Evolutionary conservation across 2,888 invertebrate species (phyloP).

Genomic region (Platypus cylindrus): DNA sequence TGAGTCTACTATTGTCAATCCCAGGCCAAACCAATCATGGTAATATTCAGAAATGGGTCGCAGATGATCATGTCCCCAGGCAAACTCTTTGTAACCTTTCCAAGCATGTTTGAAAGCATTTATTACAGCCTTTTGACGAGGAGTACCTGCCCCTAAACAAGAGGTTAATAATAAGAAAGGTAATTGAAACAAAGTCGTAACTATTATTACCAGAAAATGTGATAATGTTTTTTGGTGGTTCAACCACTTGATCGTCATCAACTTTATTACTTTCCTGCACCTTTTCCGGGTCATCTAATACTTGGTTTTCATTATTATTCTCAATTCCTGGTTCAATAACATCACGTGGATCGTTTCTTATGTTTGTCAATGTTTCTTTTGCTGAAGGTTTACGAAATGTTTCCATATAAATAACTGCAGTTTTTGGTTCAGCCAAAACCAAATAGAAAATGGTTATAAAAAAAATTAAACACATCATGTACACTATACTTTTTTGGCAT

Average conservation of each 20-base stretch:
- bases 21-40: conserved; percentile 91
- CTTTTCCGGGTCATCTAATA: conserved; percentile 38
- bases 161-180: conserved; percentile 1
- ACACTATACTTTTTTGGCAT: conserved; percentile 65
- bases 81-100: conserved; percentile 83
- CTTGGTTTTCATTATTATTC: conserved; percentile 30
- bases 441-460: conserved; percentile 48
- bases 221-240: conserved; percentile 22
- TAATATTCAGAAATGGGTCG: conserved; percentile 76
- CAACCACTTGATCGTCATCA: conserved; percentile 24
- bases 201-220: conserved; percentile 23
- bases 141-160: conserved; percentile 58
- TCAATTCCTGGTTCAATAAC: conserved; percentile 25
- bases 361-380: conserved; percentile 25
- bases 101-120: conserved; percentile 88
- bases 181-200: neutral
- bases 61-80: conserved; percentile 96
- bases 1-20: conserved; percentile 90
- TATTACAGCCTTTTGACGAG: conserved; percentile 72
- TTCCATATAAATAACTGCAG: conserved; percentile 23
- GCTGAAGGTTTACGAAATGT: conserved; percentile 24
- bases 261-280: conserved; percentile 19
- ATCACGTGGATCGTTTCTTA: conserved; percentile 25
- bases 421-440: conserved; percentile 37
- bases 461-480: conserved; percentile 46